Conservation (phyloP, 2,113 vertebrate species). For the Vidua macroura region DNA sequence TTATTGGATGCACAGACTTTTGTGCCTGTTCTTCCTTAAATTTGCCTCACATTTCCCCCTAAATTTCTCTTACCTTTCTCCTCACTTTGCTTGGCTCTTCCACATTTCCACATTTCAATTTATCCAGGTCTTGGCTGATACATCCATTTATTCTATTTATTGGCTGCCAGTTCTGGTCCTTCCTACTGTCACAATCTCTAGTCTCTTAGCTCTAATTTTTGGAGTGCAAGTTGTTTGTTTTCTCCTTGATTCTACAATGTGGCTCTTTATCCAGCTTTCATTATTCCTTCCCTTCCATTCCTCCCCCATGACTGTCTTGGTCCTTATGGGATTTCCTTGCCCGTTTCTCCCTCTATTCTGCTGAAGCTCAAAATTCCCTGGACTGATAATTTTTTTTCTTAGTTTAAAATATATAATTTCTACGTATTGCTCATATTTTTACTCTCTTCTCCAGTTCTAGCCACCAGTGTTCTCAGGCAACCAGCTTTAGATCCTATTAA, state of each 20-base stretch:
- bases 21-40: neutral
- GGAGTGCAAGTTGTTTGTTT: rapidly evolving
- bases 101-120: neutral
- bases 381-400: neutral
- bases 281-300: neutral
- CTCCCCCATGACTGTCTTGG: neutral
- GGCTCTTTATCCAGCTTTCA: neutral
- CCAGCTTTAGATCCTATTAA: neutral
- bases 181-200: neutral
- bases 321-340: neutral
- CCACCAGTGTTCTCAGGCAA: neutral
- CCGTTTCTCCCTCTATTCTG: neutral
- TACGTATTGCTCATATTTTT: neutral
- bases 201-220: neutral
- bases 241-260: neutral
- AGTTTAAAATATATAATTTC: neutral
- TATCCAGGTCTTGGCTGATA: neutral
- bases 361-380: neutral
- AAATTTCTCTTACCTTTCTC: neutral
- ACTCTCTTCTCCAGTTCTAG: neutral
- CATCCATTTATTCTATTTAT: neutral
- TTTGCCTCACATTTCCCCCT: neutral
- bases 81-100: neutral
- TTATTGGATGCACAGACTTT: neutral
- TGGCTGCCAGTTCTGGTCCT: neutral